phyloP scores from a whole-genome alignment of 2,888 invertebrate species.

The Serripes groenlandicus region DNA sequence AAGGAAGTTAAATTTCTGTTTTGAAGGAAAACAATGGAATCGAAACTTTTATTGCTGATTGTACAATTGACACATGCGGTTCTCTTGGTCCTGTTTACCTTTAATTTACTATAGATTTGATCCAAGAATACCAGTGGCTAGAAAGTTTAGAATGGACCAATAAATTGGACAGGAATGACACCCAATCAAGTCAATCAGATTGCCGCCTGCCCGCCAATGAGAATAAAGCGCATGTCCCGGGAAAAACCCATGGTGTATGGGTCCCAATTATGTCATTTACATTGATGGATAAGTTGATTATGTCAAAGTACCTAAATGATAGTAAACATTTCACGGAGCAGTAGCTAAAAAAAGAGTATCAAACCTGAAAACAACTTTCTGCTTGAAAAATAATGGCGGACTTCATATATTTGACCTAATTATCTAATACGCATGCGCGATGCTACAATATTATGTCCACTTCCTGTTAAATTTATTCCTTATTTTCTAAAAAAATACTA shows the following conservation, averaged over 20 bases:
- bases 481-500: no score
- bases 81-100: no score
- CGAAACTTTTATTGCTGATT: no score
- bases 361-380: not conserved
- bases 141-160: slow-evolving; percentile 76
- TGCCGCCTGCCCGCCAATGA: slow-evolving; percentile 82
- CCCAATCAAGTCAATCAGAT: slow-evolving; percentile 80
- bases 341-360: no score
- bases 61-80: no score
- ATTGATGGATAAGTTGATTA: no score
- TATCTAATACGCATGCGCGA: slow-evolving; percentile 25
- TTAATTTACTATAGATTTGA: slow-evolving; percentile 33
- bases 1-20: slow-evolving; percentile 29
- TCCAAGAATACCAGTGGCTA: slow-evolving; percentile 63
- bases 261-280: no score
- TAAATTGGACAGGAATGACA: slow-evolving; percentile 82
- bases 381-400: slow-evolving; percentile 44
- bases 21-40: no score
- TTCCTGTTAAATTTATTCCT: no score
- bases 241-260: not conserved
- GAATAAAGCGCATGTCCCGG: slow-evolving; percentile 70
- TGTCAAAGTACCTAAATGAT: no score
- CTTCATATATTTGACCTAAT: slow-evolving; percentile 35
- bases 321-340: no score
- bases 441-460: not conserved